A percentile compares a stretch with the other conserved stretches of the same genome.
phyloP scores from a whole-genome alignment of 2,888 invertebrate species.

The Schizotus pectinicornis region DNA sequence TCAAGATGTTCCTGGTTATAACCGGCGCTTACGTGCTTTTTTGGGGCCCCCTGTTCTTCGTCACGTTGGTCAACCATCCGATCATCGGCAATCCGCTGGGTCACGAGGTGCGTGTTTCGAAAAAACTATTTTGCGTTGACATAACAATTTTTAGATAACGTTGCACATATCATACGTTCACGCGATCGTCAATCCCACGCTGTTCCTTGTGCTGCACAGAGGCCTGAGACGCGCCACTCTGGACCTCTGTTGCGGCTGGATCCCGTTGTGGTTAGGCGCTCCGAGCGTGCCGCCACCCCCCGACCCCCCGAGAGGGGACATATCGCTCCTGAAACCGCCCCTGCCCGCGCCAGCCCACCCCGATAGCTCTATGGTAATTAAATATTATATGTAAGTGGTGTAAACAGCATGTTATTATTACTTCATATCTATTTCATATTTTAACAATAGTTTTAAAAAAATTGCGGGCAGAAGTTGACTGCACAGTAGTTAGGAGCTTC shows the following conservation, averaged over 20 bases:
- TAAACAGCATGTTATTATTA: slow-evolving; percentile 44
- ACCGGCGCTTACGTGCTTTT: slow-evolving; percentile 85
- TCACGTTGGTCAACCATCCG: slow-evolving; percentile 80
- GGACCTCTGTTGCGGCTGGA: slow-evolving; percentile 75
- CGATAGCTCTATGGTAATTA: slow-evolving; percentile 63
- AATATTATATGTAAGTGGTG: slow-evolving; percentile 63
- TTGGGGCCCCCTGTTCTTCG: slow-evolving; percentile 90
- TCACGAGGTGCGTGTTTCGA: slow-evolving; percentile 67
- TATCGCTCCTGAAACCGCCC: slow-evolving; percentile 68
- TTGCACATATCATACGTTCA: slow-evolving; percentile 88
- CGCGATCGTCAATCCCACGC: slow-evolving; percentile 82
- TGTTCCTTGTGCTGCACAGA: slow-evolving; percentile 79
- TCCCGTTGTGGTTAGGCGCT: slow-evolving; percentile 54
- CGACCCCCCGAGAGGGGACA: slow-evolving; percentile 65
- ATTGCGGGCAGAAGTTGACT: not conserved
- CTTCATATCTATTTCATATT: slow-evolving; percentile 13
- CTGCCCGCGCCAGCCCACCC: slow-evolving; percentile 62
- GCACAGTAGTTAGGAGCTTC: not conserved
- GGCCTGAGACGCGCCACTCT: slow-evolving; percentile 75
- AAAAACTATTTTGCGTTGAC: not conserved
- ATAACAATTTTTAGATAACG: slow-evolving; percentile 66
- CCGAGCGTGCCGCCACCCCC: slow-evolving; percentile 64
- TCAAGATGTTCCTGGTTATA: slow-evolving; percentile 85
- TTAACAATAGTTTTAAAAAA: not conserved
- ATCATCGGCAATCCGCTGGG: slow-evolving; percentile 74